Base-by-base conservation (phyloP, 2,113 vertebrate species). In the Melanerpes aurifrons region DNA sequence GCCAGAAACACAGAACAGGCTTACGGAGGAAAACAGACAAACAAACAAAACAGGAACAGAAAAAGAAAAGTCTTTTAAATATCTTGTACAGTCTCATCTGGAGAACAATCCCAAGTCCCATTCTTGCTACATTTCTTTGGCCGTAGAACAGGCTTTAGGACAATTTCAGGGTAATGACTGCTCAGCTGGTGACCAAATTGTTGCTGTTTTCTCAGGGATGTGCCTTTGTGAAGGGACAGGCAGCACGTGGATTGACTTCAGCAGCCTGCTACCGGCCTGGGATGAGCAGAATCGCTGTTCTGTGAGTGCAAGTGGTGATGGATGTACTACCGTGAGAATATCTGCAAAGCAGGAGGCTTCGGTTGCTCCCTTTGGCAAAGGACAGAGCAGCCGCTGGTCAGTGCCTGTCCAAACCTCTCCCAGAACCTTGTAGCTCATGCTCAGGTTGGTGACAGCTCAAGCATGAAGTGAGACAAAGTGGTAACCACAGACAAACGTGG, bases 391-490 rank as follows among this genome's bases (percentile, higher is more conserved):
- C 78, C 69, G 7, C 62, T 28, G 61, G 78, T 45, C 87, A 29
- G 25, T 8, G 54, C 28, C 56, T 4, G 2, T 19, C 21, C 54
- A 9, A 9, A 13, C 57, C 85, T 50, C 63, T 54, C 92, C 68
- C 64, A 64, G 56, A 84, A 64, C 61, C 58, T 78, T 47, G 75
- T 37, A 79, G 90, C 87, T 88, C 92, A 4, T 40, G 13, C 18
- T 85, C 57, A 31, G 82, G 70, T 74, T 4, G 2, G 66, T 56
- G 70, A 77, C 5, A 1, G 87, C 96, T 94, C 95, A 95, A 93
- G 94, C 93, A 86, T 82, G 91, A 79, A 79, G 64, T 85, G 95
- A 92, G 78, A 82, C 70, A 83, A 96, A 97, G 94, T 83, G 83
- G 71, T 89, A 89, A 74, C 59, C 40, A 91, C 35, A 96, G 89